Conservation (phyloP, 2,113 vertebrate genomes). For the Pheucticus melanocephalus region DNA sequence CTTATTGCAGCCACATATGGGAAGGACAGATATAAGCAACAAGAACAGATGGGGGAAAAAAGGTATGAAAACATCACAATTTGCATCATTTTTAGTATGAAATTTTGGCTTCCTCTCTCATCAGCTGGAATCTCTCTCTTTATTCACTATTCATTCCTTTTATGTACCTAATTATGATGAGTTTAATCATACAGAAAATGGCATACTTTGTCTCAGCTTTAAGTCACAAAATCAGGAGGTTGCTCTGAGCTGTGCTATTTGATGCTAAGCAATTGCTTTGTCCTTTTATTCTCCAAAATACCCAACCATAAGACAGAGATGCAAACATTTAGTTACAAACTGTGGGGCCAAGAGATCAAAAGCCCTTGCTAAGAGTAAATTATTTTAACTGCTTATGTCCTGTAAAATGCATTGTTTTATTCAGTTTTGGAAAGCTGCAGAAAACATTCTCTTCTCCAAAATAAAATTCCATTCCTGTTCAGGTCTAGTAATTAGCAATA, state of each 20-base stretch:
- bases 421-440: not conserved
- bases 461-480: not conserved
- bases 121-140: not conserved
- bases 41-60: not conserved
- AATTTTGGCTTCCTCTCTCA: not conserved
- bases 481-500: not conserved
- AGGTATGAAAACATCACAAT: not conserved
- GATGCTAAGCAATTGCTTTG: not conserved
- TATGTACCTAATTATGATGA: not conserved
- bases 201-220: not conserved
- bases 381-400: not conserved
- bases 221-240: not conserved
- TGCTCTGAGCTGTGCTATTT: not conserved
- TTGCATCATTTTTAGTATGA: not conserved
- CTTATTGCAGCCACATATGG: not conserved
- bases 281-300: not conserved
- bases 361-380: not conserved
- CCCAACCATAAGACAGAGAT: not conserved
- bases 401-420: not conserved
- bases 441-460: not conserved
- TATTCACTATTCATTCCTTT: not conserved
- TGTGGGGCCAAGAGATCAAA: not conserved
- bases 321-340: not conserved
- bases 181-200: not conserved
- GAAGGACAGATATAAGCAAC: not conserved